phyloP scores from a whole-genome alignment of 1,140 invertebrate genomes.

The Caenorhabditis brenneri region DNA sequence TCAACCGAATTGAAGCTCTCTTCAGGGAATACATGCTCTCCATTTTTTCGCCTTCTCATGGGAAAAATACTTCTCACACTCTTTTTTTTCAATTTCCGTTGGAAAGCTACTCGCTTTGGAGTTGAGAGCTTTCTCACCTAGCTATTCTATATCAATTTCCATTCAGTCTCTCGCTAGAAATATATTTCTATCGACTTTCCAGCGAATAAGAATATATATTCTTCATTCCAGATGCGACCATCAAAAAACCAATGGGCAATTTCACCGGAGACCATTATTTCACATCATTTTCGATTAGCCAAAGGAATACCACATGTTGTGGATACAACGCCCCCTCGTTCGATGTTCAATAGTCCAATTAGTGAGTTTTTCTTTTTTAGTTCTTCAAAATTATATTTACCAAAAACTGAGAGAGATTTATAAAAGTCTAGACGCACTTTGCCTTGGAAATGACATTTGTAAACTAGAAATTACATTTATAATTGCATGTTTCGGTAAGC shows the following conservation, averaged over 20 bases:
- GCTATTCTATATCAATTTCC: neutral
- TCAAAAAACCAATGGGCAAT: slow-evolving; percentile 41
- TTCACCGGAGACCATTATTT: slow-evolving; percentile 44
- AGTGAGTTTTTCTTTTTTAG: slow-evolving; percentile 37
- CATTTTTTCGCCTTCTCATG: neutral
- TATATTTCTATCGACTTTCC: neutral
- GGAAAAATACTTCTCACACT: neutral
- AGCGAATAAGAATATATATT: no score
- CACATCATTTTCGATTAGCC: slow-evolving; percentile 28
- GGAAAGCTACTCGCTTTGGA: neutral
- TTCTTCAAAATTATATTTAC: no score
- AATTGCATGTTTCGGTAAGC: neutral
- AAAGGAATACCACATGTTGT: slow-evolving; percentile 15
- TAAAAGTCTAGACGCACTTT: no score
- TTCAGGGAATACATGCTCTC: neutral
- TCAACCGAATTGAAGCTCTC: slow-evolving; percentile 20
- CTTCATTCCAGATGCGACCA: slow-evolving; percentile 37
- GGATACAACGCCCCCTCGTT: slow-evolving; percentile 20
- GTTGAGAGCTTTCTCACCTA: neutral
- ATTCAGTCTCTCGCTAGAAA: neutral
- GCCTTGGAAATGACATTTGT: neutral
- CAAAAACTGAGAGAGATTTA: no score
- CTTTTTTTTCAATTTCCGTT: neutral
- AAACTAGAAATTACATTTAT: neutral
- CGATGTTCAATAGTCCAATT: slow-evolving; percentile 47